Evolutionary conservation across 2,888 invertebrate genomes (phyloP).

Genomic region (Catocala nupta): DNA sequence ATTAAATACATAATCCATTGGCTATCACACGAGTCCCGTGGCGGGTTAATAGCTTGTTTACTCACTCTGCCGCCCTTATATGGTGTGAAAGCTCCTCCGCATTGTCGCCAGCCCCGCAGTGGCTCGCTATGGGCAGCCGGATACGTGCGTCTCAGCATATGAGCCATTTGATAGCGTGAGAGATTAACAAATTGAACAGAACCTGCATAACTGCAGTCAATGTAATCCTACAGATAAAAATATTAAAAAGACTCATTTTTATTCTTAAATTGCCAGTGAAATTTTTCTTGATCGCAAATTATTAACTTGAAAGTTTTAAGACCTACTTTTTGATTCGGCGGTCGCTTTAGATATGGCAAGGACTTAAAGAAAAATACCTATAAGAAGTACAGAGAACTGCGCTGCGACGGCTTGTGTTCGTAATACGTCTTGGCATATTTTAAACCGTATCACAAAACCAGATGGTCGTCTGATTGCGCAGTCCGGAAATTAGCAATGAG

Average conservation of each 20-base stretch:
- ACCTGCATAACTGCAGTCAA: constrained; percentile 30
- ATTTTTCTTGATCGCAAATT: constrained; percentile 3
- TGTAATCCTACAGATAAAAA: constrained; percentile 15
- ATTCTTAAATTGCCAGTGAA: not conserved
- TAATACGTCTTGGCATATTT: constrained; percentile 68
- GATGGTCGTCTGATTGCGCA: constrained; percentile 76
- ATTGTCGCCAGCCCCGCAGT: constrained; percentile 78
- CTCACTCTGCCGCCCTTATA: constrained; percentile 76
- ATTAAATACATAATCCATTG: constrained; percentile 82
- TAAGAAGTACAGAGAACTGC: not conserved
- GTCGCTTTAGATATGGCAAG: not conserved
- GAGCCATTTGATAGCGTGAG: constrained; percentile 63
- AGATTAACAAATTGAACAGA: constrained; percentile 60
- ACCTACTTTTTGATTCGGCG: constrained; percentile 18
- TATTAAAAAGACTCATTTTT: not conserved
- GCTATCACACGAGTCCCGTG: constrained; percentile 72
- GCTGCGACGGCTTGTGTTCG: constrained; percentile 31
- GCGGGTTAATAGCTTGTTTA: constrained; percentile 80
- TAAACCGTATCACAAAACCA: constrained; percentile 76
- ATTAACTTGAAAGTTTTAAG: constrained; percentile 13
- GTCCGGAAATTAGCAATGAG: constrained; percentile 76
- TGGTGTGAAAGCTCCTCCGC: constrained; percentile 83
- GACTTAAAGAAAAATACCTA: too few species aligned
- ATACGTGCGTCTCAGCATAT: constrained; percentile 69
- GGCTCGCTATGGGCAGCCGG: constrained; percentile 67